Evolutionary conservation across 30 jellyfish, hydroid and myxozoan genomes (phyloP).

Genomic region (Sanderia malayensis): DNA sequence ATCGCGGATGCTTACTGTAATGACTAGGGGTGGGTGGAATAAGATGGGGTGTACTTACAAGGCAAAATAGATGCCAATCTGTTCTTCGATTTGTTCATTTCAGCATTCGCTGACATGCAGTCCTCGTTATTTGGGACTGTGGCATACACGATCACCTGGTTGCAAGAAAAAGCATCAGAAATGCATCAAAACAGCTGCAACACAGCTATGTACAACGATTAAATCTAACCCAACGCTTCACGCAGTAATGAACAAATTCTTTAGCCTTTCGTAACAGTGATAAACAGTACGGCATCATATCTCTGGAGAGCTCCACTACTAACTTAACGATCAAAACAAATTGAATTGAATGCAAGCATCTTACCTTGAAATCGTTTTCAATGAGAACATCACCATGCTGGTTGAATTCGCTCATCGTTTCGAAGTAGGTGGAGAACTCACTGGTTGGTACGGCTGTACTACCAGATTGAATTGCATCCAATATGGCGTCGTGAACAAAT

Average conservation of each 20-base stretch:
- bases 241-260: too few relatives aligned
- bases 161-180: background rate
- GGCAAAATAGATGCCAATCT: constrained; percentile 65
- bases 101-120: constrained; percentile 50
- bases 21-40: too few relatives aligned
- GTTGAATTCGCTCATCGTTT: constrained; percentile 52
- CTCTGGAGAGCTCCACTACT: too few relatives aligned
- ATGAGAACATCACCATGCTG: constrained; percentile 47
- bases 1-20: too few relatives aligned
- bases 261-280: too few relatives aligned
- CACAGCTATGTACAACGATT: too few relatives aligned
- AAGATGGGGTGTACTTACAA: constrained; percentile 64
- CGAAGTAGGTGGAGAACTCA: constrained; percentile 53
- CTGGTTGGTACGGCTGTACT: constrained; percentile 70
- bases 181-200: too few relatives aligned
- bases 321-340: too few relatives aligned
- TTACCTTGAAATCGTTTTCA: constrained; percentile 74
- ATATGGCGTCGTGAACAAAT: constrained; percentile 78
- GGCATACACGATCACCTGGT: constrained; percentile 37
- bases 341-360: background rate
- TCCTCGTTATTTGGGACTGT: constrained; percentile 57
- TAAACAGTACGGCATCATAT: too few relatives aligned
- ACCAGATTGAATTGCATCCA: constrained; percentile 91
- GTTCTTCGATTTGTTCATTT: constrained; percentile 60
- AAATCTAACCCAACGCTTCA: too few relatives aligned